Evolutionary conservation across 2,797 vertebrate species (phyloP), one percentile per base, ranked within the genome.

Genomic region (Enteromius fasciolatus): DNA sequence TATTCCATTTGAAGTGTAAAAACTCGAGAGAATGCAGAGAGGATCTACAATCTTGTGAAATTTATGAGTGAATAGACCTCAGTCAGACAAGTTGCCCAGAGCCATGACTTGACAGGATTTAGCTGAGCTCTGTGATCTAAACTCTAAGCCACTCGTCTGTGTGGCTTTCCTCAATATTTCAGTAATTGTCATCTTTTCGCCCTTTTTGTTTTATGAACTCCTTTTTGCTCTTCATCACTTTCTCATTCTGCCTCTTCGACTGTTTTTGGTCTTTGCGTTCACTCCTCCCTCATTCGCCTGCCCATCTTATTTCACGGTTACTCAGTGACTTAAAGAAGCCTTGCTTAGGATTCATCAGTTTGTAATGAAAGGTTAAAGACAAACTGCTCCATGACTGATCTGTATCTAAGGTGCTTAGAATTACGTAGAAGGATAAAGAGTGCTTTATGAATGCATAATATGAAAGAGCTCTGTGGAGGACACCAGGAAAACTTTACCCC

Each of bases 281-380:
- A 52, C 17, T 63, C 59, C 7, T 10, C 52, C 14, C 18, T 18
- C 54, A 46, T 61, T 36, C 36, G 9, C 25, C 28, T 69, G 54
- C 39, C 52, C 44, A 54, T 78, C 61, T 52, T 80, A 67, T 85
- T 69, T 81, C 39, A 74, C n/a, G 33, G 76, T 79, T 72, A 23
- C 44, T 78, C 36, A 17, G 44, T 28, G 66, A 61, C 46, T 78
- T 83, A 63, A 63, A 78, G 41, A 72, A 64, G 4, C 36, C n/a
- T 73, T n/a, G 39, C 23, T 44, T 76, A 33, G 20, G 59, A 33
- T 20, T 20, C 54, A 78, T 50, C 28, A 59, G 25, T 41, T 48
- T 64, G 54, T 64, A 87, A 85, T 85, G 67, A 85, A 83, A 81
- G 70, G 78, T 80, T 73, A 79, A 63, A 82, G 67, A 59, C 59